phyloP scores from a whole-genome alignment of 2,888 invertebrate genomes.

The Cheilosia impressa region DNA sequence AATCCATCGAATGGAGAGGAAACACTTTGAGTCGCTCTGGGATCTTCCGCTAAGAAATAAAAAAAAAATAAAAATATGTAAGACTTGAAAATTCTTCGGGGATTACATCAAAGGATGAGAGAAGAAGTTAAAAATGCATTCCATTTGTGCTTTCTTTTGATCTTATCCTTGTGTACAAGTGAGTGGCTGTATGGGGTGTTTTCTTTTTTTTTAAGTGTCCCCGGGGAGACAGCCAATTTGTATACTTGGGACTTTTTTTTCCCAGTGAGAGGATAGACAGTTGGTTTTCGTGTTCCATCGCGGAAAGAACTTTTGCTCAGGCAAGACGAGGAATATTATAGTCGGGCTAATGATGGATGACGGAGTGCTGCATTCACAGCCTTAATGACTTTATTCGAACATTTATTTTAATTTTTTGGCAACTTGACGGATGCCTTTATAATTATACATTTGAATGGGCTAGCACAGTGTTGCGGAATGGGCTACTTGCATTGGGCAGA shows the following conservation, averaged over 20 bases:
- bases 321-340: conserved; percentile 16
- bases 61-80: conserved; percentile 1
- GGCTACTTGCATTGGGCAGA: conserved; percentile 10
- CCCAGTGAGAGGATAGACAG: conserved; percentile 54
- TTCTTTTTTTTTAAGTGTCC: conserved; percentile 55
- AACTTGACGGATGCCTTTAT: conserved; percentile 65
- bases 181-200: conserved; percentile 7
- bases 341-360: conserved; percentile 69
- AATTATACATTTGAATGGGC: conserved; percentile 67
- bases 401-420: conserved; percentile 71
- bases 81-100: conserved; percentile 51
- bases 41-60: conserved; percentile 7
- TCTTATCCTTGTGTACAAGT: conserved; percentile 32
- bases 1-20: not conserved
- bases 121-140: conserved; percentile 65
- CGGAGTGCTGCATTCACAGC: conserved; percentile 53
- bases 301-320: conserved; percentile 17
- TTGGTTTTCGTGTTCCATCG: conserved; percentile 33
- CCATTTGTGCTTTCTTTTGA: conserved; percentile 66
- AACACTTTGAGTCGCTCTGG: conserved; percentile 12
- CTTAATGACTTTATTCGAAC: conserved; percentile 72
- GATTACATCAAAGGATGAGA: conserved; percentile 72
- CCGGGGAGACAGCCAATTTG: conserved; percentile 66
- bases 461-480: conserved; percentile 6
- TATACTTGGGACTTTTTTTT: conserved; percentile 11